Conservation (phyloP, 1,140 invertebrate genomes). For the Lepidostoma basale region DNA sequence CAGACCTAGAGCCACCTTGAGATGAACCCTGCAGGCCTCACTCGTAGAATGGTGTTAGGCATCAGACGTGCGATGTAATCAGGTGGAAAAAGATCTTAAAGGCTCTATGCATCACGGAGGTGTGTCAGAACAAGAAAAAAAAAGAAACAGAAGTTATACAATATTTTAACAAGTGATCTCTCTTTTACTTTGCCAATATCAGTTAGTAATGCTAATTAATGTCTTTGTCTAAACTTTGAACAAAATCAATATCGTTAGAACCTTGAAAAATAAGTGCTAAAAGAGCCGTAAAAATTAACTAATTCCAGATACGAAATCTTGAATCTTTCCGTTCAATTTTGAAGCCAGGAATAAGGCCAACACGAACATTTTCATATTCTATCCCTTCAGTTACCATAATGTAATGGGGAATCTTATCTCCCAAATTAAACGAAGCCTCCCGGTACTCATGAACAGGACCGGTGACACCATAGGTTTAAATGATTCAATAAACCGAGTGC, state of each 20-base stretch:
- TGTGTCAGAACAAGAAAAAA: too few species aligned
- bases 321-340: neutral
- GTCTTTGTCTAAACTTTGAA: neutral
- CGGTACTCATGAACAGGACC: neutral
- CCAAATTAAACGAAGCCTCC: conserved; percentile 17
- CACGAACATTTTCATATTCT: conserved; percentile 1
- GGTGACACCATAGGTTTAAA: neutral
- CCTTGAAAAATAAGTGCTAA: neutral
- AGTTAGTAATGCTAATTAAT: too few species aligned
- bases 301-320: neutral
- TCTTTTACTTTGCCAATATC: too few species aligned
- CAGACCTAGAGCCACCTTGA: too few species aligned
- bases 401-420: conserved; percentile 15
- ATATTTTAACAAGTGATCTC: too few species aligned
- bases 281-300: neutral
- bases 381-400: neutral
- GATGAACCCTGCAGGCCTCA: too few species aligned
- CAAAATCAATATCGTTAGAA: neutral
- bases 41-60: too few species aligned
- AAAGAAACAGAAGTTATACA: too few species aligned
- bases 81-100: too few species aligned
- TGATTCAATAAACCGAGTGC: too few species aligned
- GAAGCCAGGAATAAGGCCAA: neutral
- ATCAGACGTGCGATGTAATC: too few species aligned
- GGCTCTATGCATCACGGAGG: too few species aligned